Percentiles rank a stretch among this genome's conserved stretches.
Conservation (phyloP, 2,797 vertebrate species). For the Cryptoblepharus egeriae region DNA sequence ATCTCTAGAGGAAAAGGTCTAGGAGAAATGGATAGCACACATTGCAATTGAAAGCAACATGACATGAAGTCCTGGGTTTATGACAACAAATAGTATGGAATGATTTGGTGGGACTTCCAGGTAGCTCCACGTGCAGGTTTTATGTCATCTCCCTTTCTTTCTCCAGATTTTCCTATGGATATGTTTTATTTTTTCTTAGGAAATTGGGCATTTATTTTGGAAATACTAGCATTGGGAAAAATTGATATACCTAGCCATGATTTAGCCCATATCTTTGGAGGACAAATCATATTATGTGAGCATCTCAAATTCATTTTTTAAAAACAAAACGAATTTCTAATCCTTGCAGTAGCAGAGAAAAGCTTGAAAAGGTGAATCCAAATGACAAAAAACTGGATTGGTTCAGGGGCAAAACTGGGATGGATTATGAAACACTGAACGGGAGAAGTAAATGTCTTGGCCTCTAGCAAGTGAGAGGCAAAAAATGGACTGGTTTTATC, state of each 20-base stretch:
- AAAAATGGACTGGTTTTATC: conserved; percentile 24
- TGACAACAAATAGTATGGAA: background rate
- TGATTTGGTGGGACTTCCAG: background rate
- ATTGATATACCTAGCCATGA: conserved; percentile 1
- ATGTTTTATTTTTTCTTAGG: background rate
- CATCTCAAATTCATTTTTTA: conserved; percentile 11
- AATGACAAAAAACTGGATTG: conserved; percentile 29
- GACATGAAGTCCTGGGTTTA: background rate
- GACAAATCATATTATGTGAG: conserved; percentile 34
- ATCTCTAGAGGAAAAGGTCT: background rate
- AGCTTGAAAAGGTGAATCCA: conserved; percentile 39
- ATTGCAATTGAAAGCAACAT: background rate
- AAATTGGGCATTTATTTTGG: conserved; percentile 23
- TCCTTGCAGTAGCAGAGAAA: conserved; percentile 19
- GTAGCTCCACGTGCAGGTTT: background rate
- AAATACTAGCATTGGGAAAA: conserved; percentile 16
- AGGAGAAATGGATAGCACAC: background rate
- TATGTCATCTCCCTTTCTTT: background rate
- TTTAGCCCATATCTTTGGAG: conserved; percentile 24
- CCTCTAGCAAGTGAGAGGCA: conserved; percentile 13
- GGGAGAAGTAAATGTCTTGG: background rate
- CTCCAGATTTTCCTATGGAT: conserved; percentile 2
- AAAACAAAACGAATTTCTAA: conserved; percentile 34
- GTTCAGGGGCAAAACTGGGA: conserved; percentile 26
- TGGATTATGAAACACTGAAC: background rate